Base-by-base conservation (phyloP, 2,888 invertebrate species). In the Leucophenga montana region DNA sequence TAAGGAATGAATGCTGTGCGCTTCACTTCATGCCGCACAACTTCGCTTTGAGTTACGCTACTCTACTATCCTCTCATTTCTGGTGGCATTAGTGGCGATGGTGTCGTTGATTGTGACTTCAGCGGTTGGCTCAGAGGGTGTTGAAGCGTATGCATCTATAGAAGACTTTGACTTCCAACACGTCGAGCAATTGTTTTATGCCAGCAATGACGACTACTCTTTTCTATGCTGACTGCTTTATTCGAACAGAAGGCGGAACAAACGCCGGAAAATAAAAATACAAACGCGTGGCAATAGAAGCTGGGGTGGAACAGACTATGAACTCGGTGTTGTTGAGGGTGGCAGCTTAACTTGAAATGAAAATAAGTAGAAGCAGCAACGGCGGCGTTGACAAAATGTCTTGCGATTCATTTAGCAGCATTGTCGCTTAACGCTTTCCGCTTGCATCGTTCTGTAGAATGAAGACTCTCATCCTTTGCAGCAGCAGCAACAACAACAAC, bases 191-290 rank as follows among this genome's bases (percentile, higher is more conserved):
- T 86, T 85, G 81, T 85, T 78, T 82, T 78, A 73, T 68, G 69
- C 62, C 50, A 67, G 68, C 65, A 48, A 59, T 64, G 48, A 22
- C 33, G 33, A 11, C n/a, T 56, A 16, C 20, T 9, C 4, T 56
- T 56, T 56, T 64, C 5, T 14, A 27, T 59, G 11, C 4, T 57
- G 14, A n/a, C n/a, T 31, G n/a, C 31, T 44, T 59, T 39, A 62
- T 33, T 33, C 62, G 78, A 87, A 85, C 86, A 87, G 86, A 87
- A 86, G 87, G 87, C 86, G 86, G 86, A 87, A 86, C 84, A 85
- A 87, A 85, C 80, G 82, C 82, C 87, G 87, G 85, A 85, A 86
- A 86, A 83, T 85, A 86, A 86, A 87, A 84, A 79, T 80, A 79
- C 79, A 75, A 77, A 73, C 16, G 33, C 20, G 39, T 64, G 56